phyloP scores from a whole-genome alignment of 2,888 invertebrate species.

The Troilus luridus region DNA sequence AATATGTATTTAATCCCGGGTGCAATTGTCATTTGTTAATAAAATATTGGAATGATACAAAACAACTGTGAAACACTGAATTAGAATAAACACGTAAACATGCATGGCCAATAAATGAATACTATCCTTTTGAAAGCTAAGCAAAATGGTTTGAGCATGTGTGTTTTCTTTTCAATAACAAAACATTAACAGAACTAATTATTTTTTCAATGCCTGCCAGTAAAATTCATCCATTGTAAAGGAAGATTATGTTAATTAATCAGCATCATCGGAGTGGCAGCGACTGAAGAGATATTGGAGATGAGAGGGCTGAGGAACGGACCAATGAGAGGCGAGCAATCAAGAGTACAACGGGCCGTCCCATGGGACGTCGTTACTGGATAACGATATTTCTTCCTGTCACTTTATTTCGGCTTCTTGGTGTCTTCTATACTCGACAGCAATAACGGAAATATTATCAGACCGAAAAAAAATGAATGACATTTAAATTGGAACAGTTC shows the following conservation, averaged over 20 bases:
- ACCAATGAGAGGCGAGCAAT: not conserved
- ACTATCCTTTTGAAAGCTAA: too few species aligned
- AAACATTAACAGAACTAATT: not conserved
- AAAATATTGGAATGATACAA: too few species aligned
- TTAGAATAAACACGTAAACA: too few species aligned
- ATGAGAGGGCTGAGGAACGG: too few species aligned
- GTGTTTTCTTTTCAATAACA: not conserved
- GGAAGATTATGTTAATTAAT: not conserved
- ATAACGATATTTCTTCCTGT: constrained; percentile 46
- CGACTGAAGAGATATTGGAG: not conserved
- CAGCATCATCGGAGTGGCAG: not conserved
- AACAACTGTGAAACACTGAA: too few species aligned
- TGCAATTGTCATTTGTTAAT: too few species aligned
- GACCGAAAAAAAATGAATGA: not conserved
- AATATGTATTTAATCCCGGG: too few species aligned
- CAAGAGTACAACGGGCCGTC: not conserved
- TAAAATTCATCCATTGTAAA: not conserved
- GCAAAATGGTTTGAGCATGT: too few species aligned
- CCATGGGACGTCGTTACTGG: constrained; percentile 2
- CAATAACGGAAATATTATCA: not conserved
- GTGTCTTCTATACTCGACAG: not conserved
- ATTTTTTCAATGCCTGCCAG: not conserved
- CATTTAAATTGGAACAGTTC: not conserved
- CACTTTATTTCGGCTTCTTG: constrained; percentile 7
- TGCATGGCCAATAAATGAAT: too few species aligned